Percentiles rank a stretch among this genome's conserved stretches.
phyloP scores from a whole-genome alignment of 2,797 vertebrate species.

The Tenualosa thibaudeaui region DNA sequence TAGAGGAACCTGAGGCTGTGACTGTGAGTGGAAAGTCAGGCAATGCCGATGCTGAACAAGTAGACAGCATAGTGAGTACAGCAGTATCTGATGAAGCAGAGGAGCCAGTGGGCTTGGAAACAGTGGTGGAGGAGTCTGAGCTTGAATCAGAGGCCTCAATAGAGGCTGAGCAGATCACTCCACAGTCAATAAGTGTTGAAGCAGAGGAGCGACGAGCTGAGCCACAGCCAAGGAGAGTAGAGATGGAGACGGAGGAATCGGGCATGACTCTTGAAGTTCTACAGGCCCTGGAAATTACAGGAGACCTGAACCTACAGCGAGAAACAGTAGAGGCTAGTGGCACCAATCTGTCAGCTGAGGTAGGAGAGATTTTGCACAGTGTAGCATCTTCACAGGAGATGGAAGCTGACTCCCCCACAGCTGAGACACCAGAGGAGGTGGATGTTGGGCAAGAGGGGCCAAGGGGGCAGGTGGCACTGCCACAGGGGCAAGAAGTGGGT shows the following conservation, averaged over 20 bases:
- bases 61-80: background rate
- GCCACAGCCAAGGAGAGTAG: constrained; percentile 20
- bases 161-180: background rate
- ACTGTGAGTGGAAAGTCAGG: background rate
- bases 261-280: background rate
- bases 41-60: background rate
- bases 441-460: no score
- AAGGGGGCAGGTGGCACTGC: background rate
- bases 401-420: background rate
- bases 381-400: background rate
- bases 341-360: background rate
- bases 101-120: background rate
- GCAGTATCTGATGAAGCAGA: background rate
- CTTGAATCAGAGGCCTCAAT: background rate
- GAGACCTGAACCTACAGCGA: background rate
- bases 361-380: background rate
- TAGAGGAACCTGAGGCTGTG: background rate
- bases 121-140: background rate
- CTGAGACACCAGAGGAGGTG: background rate
- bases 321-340: background rate
- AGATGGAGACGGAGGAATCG: constrained; percentile 4
- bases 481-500: background rate
- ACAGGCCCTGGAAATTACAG: background rate
- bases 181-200: background rate
- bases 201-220: constrained; percentile 17